A percentile compares a stretch with the other conserved stretches of the same genome.
Evolutionary conservation across 2,113 vertebrate species (phyloP).

Genomic region (Lanius collurio): DNA sequence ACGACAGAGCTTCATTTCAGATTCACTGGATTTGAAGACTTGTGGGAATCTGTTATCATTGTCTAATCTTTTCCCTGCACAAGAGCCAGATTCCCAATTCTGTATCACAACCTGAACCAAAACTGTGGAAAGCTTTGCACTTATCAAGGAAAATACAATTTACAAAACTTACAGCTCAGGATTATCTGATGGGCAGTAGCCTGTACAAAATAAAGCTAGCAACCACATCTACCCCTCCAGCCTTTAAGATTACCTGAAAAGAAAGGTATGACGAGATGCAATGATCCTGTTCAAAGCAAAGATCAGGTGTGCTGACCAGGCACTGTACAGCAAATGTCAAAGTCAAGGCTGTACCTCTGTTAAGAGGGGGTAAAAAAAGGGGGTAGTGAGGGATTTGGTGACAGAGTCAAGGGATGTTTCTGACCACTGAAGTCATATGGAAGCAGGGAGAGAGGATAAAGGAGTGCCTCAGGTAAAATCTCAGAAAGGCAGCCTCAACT

Average conservation of each 20-base stretch:
- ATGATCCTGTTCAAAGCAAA: not conserved
- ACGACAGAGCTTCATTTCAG: not conserved
- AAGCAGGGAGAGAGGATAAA: not conserved
- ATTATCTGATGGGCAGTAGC: not conserved
- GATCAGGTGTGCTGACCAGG: not conserved
- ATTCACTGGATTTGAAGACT: not conserved
- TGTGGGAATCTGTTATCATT: not conserved
- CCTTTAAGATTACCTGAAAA: not conserved
- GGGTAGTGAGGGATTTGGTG: not conserved
- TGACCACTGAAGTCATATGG: not conserved
- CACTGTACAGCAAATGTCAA: rapidly evolving
- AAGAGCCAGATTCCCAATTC: not conserved
- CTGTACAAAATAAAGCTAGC: not conserved
- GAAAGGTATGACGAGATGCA: not conserved
- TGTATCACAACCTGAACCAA: not conserved
- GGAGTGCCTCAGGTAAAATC: not conserved
- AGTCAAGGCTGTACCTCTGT: not conserved
- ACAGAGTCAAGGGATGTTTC: not conserved
- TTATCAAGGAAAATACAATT: not conserved
- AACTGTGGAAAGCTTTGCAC: not conserved
- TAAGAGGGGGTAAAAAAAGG: rapidly evolving
- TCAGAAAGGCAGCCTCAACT: not conserved
- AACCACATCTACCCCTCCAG: not conserved
- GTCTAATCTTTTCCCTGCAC: not conserved
- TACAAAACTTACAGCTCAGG: not conserved